These are phyloP conservation scores for Pica pica DNA, from an alignment of 2,113 vertebrate genomes.

Conservation along the genomic window DNA sequence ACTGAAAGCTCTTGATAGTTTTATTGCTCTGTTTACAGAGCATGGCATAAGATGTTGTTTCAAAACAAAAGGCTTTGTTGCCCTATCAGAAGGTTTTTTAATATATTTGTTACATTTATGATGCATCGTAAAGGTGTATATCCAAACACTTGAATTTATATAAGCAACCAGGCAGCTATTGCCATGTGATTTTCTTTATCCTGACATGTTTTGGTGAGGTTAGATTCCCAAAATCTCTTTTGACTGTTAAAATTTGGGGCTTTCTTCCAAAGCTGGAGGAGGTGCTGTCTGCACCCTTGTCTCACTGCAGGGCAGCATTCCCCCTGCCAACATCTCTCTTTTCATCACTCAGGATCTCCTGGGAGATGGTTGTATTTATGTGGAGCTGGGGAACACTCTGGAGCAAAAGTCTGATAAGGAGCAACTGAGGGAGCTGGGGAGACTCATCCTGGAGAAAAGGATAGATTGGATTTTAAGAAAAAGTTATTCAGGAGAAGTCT, in stretches of 20 bases:
- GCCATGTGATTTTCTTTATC: not conserved
- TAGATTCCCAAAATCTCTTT: not conserved
- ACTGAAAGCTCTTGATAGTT: not conserved
- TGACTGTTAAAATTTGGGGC: not conserved
- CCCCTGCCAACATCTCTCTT: not conserved
- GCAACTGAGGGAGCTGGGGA: not conserved
- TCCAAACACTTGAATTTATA: not conserved
- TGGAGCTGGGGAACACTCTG: not conserved
- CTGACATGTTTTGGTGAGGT: not conserved
- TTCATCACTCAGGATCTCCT: rapidly evolving
- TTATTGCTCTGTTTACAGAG: not conserved
- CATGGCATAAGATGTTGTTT: not conserved
- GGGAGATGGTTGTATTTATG: not conserved
- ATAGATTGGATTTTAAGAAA: not conserved
- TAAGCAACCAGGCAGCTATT: not conserved
- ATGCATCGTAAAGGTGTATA: not conserved
- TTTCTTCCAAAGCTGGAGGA: not conserved
- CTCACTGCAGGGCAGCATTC: not conserved
- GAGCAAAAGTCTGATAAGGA: not conserved
- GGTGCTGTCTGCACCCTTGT: not conserved
- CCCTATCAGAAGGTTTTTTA: not conserved
- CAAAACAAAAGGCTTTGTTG: not conserved
- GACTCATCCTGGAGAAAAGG: not conserved
- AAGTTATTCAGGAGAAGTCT: not conserved
- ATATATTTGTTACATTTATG: not conserved